A percentile compares a stretch with the other conserved stretches of the same genome.
These are phyloP conservation scores for Centroberyx gerrardi DNA, from an alignment of 2,797 vertebrate genomes.

Conservation along the genomic window DNA sequence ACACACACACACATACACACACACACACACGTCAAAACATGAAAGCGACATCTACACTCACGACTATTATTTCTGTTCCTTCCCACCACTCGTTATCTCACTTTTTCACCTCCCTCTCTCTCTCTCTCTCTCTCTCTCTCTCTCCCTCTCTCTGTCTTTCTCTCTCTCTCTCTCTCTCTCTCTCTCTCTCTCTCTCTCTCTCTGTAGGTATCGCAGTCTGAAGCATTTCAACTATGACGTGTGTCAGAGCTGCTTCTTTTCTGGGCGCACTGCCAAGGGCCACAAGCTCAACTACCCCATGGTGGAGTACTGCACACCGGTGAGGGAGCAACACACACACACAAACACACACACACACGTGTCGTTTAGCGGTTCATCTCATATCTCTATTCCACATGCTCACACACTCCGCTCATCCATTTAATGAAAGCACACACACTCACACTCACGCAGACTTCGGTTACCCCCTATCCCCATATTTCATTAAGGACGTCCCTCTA, in stretches of 20 bases:
- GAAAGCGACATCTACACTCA: constrained; percentile 26
- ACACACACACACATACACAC: background rate
- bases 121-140: constrained; percentile 33
- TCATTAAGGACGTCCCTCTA: constrained; percentile 16
- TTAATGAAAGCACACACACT: constrained; percentile 51
- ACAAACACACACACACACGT: constrained; percentile 26
- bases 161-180: constrained; percentile 7
- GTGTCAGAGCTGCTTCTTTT: constrained; percentile 99
- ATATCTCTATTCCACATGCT: constrained; percentile 54
- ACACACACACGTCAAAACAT: constrained; percentile 21
- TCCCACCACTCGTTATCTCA: constrained; percentile 25
- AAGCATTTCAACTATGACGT: constrained; percentile 99
- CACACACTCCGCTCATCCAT: constrained; percentile 48
- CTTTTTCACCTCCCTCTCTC: constrained; percentile 15
- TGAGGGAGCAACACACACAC: constrained; percentile 79
- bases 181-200: constrained; percentile 31
- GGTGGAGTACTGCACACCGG: constrained; percentile 99
- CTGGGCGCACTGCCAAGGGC: constrained; percentile 96
- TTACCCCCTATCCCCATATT: constrained; percentile 31
- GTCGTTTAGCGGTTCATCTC: constrained; percentile 31
- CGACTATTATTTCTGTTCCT: background rate
- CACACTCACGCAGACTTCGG: constrained; percentile 11
- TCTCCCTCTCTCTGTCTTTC: constrained; percentile 41
- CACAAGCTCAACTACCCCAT: constrained; percentile 98
- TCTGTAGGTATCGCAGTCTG: constrained; percentile 94